Conservation (phyloP, 2,113 vertebrate species). For the Gila orcuttii region DNA sequence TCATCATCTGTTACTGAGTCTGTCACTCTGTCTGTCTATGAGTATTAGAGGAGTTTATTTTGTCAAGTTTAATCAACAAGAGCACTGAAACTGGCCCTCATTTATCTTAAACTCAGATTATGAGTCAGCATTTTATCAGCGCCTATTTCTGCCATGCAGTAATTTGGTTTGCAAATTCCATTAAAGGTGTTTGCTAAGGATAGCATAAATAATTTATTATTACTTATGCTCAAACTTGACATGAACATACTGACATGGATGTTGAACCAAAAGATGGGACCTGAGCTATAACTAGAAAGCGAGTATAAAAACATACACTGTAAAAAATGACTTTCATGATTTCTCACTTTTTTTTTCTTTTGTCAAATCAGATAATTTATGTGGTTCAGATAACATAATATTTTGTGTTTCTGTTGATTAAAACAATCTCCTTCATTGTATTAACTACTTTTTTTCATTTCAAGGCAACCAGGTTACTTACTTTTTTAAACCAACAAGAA, state of each 20-base stretch:
- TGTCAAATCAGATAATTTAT: no score
- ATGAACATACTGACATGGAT: not conserved
- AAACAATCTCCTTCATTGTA: no score
- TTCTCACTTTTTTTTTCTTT: no score
- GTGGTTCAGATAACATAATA: no score
- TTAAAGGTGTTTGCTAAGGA: not conserved
- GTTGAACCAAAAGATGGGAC: no score
- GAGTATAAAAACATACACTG: no score
- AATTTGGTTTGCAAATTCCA: not conserved
- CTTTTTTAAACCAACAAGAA: no score
- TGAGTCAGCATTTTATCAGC: not conserved
- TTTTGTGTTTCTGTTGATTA: no score
- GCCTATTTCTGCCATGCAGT: not conserved
- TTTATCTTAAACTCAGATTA: constrained; percentile 36
- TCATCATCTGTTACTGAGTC: constrained; percentile 48
- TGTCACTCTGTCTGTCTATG: constrained; percentile 52
- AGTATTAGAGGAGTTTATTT: constrained; percentile 46
- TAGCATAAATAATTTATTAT: not conserved
- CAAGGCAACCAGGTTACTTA: no score
- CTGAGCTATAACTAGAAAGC: no score
- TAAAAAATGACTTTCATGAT: no score
- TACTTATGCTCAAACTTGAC: not conserved
- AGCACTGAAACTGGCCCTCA: constrained; percentile 44
- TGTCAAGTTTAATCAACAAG: constrained; percentile 49
- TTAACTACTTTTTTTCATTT: no score